Percentiles rank a stretch among this genome's conserved stretches.
Evolutionary conservation across 2,888 invertebrate genomes (phyloP).

Genomic region (Sminthurides aquaticus): DNA sequence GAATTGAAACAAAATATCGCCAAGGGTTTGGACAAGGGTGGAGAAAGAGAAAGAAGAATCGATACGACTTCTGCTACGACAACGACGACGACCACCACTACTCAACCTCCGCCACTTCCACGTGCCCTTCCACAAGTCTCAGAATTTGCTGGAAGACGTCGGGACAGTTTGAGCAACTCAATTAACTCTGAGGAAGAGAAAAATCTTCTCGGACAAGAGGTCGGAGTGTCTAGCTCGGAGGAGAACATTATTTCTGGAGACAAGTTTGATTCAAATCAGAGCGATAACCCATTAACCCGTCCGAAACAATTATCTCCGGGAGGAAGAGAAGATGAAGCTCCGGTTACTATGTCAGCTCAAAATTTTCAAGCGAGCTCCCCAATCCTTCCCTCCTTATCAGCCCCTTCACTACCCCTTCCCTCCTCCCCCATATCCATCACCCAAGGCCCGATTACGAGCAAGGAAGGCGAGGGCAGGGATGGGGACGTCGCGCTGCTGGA

Average conservation of each 20-base stretch:
- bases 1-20: background rate
- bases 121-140: no score
- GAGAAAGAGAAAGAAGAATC: background rate
- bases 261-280: constrained; percentile 17
- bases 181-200: background rate
- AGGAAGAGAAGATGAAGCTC: background rate
- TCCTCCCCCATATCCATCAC: background rate
- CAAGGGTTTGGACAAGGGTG: background rate
- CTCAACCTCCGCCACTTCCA: no score
- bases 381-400: background rate
- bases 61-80: background rate
- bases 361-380: background rate
- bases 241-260: background rate
- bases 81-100: background rate
- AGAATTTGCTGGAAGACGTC: background rate
- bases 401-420: background rate
- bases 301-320: constrained; percentile 3
- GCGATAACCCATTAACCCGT: constrained; percentile 15
- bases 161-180: background rate
- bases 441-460: no score
- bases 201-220: background rate
- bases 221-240: background rate
- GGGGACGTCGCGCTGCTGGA: no score
- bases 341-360: background rate
- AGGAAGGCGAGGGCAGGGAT: no score